Base-by-base conservation (phyloP, 2,888 invertebrate species). In the Drosophila phalerata region DNA sequence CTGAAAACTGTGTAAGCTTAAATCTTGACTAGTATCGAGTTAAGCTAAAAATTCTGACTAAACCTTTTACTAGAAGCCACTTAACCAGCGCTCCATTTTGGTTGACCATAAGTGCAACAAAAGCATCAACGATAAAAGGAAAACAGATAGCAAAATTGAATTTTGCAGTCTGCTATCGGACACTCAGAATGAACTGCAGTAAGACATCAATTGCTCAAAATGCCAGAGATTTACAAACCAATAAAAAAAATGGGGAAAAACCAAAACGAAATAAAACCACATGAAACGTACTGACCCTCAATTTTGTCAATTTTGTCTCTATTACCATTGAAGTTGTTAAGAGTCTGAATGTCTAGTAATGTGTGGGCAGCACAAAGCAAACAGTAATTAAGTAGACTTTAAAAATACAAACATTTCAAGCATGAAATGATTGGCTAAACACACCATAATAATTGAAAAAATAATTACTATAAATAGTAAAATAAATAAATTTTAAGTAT, bases 131-230 rank as follows among this genome's bases (percentile, higher is more conserved):
- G 25, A 43, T 37, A 49, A 51, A 47, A 10, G 45, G 11, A 37
- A 47, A 43, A 53, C 17, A 37, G 43, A 17, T 49, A 63, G 49
- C 40, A 34, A 66, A 78, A 78, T 78, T 77, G 52, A 66, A 49
- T 72, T 65, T 37, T 38, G 55, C 45, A 25, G 37, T 34, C 43
- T 52, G 49, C 47, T 57, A 56, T 52, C 47, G 32, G 25, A 42
- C 73, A 67, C 53, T 62, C 40, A 48, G 30, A 34, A 34, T 10
- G n/a, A 19, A 53, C 52, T 72, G 73, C 72, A 68, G 43, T 45
- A 11, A 40, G 48, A 3, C 52, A 64, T 47, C 56, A 45, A 71
- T 71, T 62, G 53, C 15, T 51, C 38, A 15, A 51, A 62, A 71
- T 10, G 37, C 32, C 61, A 32, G 34, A 13, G 32, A 34, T 13